Percentiles rank a stretch among this genome's conserved stretches.
Conservation (phyloP, 2,797 vertebrate species). For the Anniella stebbinsi region DNA sequence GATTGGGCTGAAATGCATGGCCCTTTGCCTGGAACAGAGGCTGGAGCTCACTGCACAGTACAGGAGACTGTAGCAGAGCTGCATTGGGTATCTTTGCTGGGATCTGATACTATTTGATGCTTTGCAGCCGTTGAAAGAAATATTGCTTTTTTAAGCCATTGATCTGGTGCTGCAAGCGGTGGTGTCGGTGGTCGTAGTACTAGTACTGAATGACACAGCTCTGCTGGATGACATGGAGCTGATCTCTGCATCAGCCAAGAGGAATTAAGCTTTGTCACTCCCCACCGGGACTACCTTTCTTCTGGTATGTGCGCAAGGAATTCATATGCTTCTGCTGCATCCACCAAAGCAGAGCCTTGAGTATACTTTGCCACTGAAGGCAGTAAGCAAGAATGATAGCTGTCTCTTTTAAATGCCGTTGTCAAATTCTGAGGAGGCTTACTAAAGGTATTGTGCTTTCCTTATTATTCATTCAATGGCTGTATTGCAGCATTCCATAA, state of each 20-base stretch:
- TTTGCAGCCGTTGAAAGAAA: constrained; percentile 72
- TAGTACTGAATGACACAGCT: constrained; percentile 78
- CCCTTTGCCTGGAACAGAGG: constrained; percentile 68
- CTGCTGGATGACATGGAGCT: constrained; percentile 78
- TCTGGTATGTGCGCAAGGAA: constrained; percentile 81
- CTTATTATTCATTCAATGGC: constrained; percentile 64
- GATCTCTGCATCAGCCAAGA: constrained; percentile 84
- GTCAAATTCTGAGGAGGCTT: constrained; percentile 96
- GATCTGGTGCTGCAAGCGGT: constrained; percentile 67
- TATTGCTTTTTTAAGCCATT: constrained; percentile 66
- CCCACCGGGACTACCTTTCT: constrained; percentile 82
- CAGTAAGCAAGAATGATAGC: constrained; percentile 93
- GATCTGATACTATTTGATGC: constrained; percentile 63
- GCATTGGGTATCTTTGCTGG: constrained; percentile 29
- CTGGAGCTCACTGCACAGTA: not conserved
- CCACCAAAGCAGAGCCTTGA: constrained; percentile 78
- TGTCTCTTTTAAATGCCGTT: constrained; percentile 99
- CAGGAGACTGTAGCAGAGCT: constrained; percentile 66
- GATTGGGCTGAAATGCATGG: constrained; percentile 44
- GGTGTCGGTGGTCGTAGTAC: constrained; percentile 64
- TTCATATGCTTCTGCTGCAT: constrained; percentile 81
- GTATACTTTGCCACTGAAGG: constrained; percentile 75
- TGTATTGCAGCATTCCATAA: constrained; percentile 56
- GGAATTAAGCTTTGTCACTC: constrained; percentile 85
- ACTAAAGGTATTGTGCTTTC: constrained; percentile 91